Conservation (phyloP, 2,113 vertebrate species). For the Alouatta palliata region DNA sequence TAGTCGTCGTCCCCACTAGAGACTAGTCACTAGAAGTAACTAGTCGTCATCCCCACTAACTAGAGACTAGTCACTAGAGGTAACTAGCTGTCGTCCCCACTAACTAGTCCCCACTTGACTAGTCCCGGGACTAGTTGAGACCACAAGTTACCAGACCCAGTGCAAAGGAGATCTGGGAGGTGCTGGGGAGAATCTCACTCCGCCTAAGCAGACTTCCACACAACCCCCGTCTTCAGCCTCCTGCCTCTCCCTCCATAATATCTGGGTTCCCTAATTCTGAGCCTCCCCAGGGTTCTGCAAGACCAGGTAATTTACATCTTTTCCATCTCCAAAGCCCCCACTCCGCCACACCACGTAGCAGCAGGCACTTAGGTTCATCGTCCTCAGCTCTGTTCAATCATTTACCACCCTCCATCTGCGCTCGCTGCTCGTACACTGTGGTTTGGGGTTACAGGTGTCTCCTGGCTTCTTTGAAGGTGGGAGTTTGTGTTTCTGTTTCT, state of each 20-base stretch:
- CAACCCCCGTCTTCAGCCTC: neutral
- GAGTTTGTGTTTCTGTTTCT: constrained; percentile 31
- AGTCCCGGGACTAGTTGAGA: too few species aligned
- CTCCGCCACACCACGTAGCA: accelerated
- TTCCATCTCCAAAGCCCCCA: accelerated
- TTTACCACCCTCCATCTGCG: neutral
- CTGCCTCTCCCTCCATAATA: accelerated
- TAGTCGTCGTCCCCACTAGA: too few species aligned
- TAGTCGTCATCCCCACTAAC: too few species aligned
- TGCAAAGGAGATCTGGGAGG: too few species aligned
- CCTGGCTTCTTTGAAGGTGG: constrained; percentile 30
- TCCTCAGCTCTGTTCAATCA: neutral
- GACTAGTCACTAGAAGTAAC: too few species aligned
- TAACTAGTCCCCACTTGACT: too few species aligned
- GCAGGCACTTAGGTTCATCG: neutral
- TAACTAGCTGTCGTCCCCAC: too few species aligned
- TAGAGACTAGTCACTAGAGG: too few species aligned
- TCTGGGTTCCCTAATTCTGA: neutral
- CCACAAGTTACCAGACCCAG: too few species aligned
- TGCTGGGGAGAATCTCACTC: neutral
- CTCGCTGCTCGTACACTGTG: neutral
- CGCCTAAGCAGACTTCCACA: neutral
- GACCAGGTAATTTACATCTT: too few species aligned
- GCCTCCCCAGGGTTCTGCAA: neutral
- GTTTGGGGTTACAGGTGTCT: constrained; percentile 34